Evolutionary conservation across 2,797 vertebrate genomes (phyloP), one percentile per base, ranked within the genome.

Genomic region (Anolis apletophallus): DNA sequence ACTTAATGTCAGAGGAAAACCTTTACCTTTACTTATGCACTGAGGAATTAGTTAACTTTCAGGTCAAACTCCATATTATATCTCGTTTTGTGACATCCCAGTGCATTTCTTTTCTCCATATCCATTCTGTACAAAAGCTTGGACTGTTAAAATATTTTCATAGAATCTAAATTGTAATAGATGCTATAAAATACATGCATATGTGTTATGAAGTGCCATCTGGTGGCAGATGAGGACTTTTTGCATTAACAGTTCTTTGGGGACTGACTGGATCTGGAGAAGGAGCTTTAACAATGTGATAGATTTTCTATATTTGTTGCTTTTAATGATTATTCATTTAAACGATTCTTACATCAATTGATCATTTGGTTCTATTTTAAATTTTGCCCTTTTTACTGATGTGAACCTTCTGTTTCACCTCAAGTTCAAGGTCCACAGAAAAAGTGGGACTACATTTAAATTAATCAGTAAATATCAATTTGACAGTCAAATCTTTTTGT

Each of bases 401-500:
- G 5, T 34, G 36, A 40, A 61, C 23, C 16, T 29, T 11, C 36
- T 79, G 26, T 59, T 79, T 36, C 21, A 64, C 3, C 26, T 64
- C 23, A 61, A 61, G 19, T 61, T 3, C 7, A 29, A 64, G 26
- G 8, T 26, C 26, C 9, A 64, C 8, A 64, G 61, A 64, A 64
- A 64, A 64, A 26, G 26, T 64, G 61, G 26, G 61, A 64, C 7
- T 26, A 29, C 9, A 26, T 61, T 61, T 61, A 57, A 46, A 46
- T 46, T 46, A 46, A 46, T 46, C 46, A 46, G 19, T 32, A 52
- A 32, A 32, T 23, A 19, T 26, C 34, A 72, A 26, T 10, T 59
- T 83, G 54, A 88, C 21, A 17, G 14, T 29, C 64, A 91, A 64
- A 23, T 88, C 57, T 86, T 59, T 86, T 89, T 72, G 88, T 12